Evolutionary conservation across 2,797 vertebrate genomes (phyloP).

Genomic region (Phoeniculus purpureus): DNA sequence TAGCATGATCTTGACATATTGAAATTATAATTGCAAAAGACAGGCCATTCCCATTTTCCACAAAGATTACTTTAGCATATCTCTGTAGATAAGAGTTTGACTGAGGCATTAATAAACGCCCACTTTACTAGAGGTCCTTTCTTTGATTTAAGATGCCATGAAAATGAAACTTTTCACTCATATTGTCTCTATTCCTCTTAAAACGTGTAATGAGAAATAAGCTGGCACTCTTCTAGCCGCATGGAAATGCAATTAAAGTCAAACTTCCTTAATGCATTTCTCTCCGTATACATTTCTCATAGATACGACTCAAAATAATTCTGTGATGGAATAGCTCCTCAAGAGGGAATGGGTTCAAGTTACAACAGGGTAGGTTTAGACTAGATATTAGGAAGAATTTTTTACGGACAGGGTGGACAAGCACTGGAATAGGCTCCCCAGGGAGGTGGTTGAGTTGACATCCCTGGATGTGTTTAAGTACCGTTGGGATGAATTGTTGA

Average conservation of each 20-base stretch:
- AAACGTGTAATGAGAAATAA: conserved; percentile 4
- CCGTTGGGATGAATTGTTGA: too few relatives aligned
- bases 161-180: conserved; percentile 40
- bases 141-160: conserved; percentile 38
- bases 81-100: conserved; percentile 25
- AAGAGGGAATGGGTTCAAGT: too few relatives aligned
- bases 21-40: conserved; percentile 35
- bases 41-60: conserved; percentile 11
- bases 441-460: too few relatives aligned
- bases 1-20: not conserved
- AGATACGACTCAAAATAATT: not conserved
- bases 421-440: too few relatives aligned
- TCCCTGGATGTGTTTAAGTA: too few relatives aligned
- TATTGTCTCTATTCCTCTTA: conserved; percentile 1
- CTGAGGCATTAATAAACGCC: conserved; percentile 36
- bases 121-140: conserved; percentile 1
- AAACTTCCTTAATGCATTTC: conserved; percentile 1
- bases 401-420: too few relatives aligned
- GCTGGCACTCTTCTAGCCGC: not conserved
- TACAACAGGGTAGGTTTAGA: too few relatives aligned
- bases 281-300: not conserved
- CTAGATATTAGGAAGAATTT: too few relatives aligned
- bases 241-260: conserved; percentile 22
- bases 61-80: conserved; percentile 11
- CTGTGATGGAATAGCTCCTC: not conserved